phyloP scores from a whole-genome alignment of 2,888 invertebrate species.

The Gandaritis pyraliata region DNA sequence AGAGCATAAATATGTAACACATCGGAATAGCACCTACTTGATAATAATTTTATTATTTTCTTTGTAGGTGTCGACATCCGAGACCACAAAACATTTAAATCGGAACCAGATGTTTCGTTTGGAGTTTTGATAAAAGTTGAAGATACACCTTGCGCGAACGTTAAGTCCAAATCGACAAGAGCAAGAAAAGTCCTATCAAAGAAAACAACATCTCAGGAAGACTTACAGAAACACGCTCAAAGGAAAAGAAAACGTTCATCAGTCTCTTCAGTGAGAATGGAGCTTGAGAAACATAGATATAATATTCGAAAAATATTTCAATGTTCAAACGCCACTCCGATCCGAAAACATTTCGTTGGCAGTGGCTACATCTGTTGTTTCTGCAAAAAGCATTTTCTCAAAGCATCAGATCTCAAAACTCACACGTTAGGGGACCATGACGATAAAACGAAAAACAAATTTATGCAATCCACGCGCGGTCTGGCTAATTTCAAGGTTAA shows the following conservation, averaged over 20 bases:
- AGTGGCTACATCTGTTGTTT: conserved; percentile 61
- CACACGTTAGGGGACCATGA: conserved; percentile 51
- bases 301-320: conserved; percentile 48
- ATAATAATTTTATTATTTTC: too few species aligned
- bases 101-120: conserved; percentile 7
- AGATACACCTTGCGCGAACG: background rate
- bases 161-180: background rate
- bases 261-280: background rate
- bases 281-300: conserved; percentile 33
- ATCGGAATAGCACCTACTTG: background rate
- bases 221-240: background rate
- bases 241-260: conserved; percentile 4
- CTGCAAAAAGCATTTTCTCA: conserved; percentile 51
- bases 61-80: conserved; percentile 26
- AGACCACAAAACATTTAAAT: conserved; percentile 15
- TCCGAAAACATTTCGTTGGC: conserved; percentile 45
- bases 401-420: conserved; percentile 56
- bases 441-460: conserved; percentile 25
- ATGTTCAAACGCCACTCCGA: conserved; percentile 57
- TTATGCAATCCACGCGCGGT: conserved; percentile 26
- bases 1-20: background rate
- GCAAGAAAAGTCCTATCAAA: too few species aligned
- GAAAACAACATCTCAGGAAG: background rate
- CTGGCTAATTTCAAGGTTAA: conserved; percentile 49
- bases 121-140: background rate